Conservation (phyloP, 2,113 vertebrate species). For the Siniperca chuatsi region DNA sequence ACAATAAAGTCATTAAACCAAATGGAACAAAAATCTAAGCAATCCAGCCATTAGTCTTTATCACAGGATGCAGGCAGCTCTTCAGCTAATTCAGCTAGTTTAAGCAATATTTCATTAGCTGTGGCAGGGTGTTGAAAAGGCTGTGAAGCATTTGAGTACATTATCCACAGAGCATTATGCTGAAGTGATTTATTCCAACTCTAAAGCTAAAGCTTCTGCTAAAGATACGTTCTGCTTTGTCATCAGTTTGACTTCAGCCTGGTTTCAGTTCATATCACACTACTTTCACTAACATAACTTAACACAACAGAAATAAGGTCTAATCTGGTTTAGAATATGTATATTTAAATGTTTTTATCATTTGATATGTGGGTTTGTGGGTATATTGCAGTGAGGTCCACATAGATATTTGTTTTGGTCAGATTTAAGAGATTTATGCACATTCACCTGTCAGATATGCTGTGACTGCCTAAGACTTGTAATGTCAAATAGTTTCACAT, state of each 20-base stretch:
- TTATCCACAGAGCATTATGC: constrained; percentile 50
- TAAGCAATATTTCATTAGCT: constrained; percentile 44
- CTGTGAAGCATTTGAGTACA: constrained; percentile 53
- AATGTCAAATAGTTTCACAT: neutral
- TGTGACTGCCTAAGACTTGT: neutral
- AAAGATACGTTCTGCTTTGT: constrained; percentile 55
- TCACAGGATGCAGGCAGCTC: constrained; percentile 34
- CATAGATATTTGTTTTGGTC: neutral
- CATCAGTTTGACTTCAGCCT: constrained; percentile 58
- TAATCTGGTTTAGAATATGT: neutral
- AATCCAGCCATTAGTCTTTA: constrained; percentile 25
- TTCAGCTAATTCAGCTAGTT: constrained; percentile 51
- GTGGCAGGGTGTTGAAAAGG: constrained; percentile 39
- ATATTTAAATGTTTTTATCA: neutral
- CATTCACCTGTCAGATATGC: neutral
- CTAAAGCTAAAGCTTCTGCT: constrained; percentile 48
- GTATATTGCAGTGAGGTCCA: neutral
- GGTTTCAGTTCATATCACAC: neutral
- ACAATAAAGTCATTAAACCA: constrained; percentile 10
- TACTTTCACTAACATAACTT: neutral
- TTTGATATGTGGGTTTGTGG: neutral
- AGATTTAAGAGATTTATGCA: neutral
- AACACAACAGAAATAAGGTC: neutral
- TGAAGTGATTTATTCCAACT: constrained; percentile 62
- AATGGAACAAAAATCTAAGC: constrained; percentile 38